Evolutionary conservation across 1,140 invertebrate species (phyloP).

Genomic region (Drosophila tsacasi): DNA sequence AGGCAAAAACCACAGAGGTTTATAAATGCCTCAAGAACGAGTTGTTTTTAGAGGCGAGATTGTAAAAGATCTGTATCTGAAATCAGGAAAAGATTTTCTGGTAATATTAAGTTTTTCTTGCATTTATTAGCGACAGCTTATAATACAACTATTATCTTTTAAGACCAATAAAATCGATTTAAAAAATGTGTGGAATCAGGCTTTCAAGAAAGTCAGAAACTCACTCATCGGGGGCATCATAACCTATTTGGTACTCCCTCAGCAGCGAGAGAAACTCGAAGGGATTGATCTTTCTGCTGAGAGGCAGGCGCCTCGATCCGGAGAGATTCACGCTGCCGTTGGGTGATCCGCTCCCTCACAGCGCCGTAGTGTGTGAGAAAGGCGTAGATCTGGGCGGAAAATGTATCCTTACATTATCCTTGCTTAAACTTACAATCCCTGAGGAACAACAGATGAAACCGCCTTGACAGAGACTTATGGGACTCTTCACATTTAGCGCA

Average conservation of each 20-base stretch:
- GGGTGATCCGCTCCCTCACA: constrained; percentile 87
- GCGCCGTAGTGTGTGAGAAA: constrained; percentile 88
- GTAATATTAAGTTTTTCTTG: not conserved
- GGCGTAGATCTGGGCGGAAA: constrained; percentile 87
- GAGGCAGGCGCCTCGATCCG: constrained; percentile 69
- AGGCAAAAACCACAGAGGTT: not conserved
- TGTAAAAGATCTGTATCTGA: not conserved
- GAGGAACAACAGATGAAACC: constrained; percentile 90
- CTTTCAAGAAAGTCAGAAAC: constrained; percentile 17
- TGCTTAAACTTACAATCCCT: constrained; percentile 87
- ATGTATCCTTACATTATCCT: too few species aligned
- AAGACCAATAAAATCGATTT: not conserved
- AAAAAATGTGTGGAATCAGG: not conserved
- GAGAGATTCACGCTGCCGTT: constrained; percentile 86
- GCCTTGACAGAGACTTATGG: constrained; percentile 86
- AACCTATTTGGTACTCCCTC: constrained; percentile 86
- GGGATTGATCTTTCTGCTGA: constrained; percentile 68
- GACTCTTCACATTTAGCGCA: constrained; percentile 87
- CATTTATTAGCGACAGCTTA: constrained; percentile 46
- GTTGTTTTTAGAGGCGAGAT: not conserved
- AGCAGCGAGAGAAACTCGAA: constrained; percentile 85
- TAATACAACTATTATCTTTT: constrained; percentile 17
- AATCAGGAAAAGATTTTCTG: not conserved
- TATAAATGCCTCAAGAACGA: constrained; percentile 3
- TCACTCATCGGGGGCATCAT: constrained; percentile 88